Base-by-base conservation (phyloP, 2,113 vertebrate species). In the Thinocorus orbignyianus region DNA sequence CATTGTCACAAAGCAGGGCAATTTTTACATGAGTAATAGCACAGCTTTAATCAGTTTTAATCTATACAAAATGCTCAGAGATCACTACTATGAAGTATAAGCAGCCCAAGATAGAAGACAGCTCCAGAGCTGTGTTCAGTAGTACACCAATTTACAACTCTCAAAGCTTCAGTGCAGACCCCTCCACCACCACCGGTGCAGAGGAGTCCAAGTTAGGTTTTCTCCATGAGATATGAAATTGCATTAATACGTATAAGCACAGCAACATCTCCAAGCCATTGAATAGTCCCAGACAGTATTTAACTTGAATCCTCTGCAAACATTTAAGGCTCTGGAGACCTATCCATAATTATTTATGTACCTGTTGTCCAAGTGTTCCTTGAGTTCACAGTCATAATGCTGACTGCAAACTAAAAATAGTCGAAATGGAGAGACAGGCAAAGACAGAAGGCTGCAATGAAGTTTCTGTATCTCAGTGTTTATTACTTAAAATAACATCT, bases 401-500 rank as follows among this genome's bases (percentile, higher is more conserved):
- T 81, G 62, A 65, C 92, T 91, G 49, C 80, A 87, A 72, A 69
- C 96, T 96, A 96, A 93, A 96, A 96, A 96, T 95, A 97, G 83
- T 84, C 16, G 0, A 94, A 95, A 78, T 13, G 3, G 81, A 93
- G 91, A 94, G 86, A 92, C 95, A 93, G 64, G 57, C 82, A 51
- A 94, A 93, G 88, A 86, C 83, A 94, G 84, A 91, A 96, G 81
- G 44, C 93, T 95, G 90, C 84, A 89, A 77, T 91, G 77, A 94
- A 91, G 85, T 94, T 94, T 96, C 77, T 92, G 81, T 72, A 79
- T 93, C 88, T 90, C 72, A 24, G 52, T 94, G 88, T 95, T 97
- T 97, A 95, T 94, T 89, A 77, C 88, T 94, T 92, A 95, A 83
- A 93, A 96, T 94, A 96, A 95, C 90, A 96, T 95, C 91, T 94